Conservation (phyloP, 2,113 vertebrate species). For the Hemibagrus wyckioides region DNA sequence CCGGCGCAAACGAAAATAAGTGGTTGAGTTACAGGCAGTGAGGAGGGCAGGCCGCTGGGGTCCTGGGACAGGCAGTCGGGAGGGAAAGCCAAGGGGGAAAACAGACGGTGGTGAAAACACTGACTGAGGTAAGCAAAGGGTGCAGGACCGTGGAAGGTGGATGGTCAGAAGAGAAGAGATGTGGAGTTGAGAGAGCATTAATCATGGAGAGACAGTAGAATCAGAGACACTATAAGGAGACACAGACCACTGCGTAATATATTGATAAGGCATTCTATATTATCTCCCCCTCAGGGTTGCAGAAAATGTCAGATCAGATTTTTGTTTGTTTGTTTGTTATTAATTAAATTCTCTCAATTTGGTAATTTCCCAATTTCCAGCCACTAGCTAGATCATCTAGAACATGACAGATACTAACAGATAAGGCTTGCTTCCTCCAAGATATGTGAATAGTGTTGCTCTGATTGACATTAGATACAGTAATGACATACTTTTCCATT, state of each 20-base stretch:
- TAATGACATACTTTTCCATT: not conserved
- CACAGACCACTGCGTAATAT: not conserved
- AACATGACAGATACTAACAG: not conserved
- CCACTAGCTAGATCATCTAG: not conserved
- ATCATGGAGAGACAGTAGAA: not conserved
- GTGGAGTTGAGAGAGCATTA: not conserved
- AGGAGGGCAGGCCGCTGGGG: constrained; percentile 59
- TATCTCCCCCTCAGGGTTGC: no score
- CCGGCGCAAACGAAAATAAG: constrained; percentile 64
- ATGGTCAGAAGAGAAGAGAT: not conserved
- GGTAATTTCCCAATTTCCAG: not conserved
- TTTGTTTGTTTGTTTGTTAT: not conserved
- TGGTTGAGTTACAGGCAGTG: constrained; percentile 66
- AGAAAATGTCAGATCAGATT: not conserved
- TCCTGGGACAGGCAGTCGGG: constrained; percentile 52
- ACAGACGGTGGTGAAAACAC: constrained; percentile 36
- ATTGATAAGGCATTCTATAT: not conserved
- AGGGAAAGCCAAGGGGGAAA: not conserved
- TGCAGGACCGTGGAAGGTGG: constrained; percentile 14
- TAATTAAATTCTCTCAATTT: not conserved
- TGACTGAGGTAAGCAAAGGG: not conserved
- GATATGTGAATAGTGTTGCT: not conserved
- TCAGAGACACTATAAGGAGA: not conserved
- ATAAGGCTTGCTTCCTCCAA: not conserved
- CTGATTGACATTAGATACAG: not conserved